These are phyloP conservation scores for Pachymerium ferrugineum DNA, from an alignment of 2,888 invertebrate species.

Conservation along the genomic window DNA sequence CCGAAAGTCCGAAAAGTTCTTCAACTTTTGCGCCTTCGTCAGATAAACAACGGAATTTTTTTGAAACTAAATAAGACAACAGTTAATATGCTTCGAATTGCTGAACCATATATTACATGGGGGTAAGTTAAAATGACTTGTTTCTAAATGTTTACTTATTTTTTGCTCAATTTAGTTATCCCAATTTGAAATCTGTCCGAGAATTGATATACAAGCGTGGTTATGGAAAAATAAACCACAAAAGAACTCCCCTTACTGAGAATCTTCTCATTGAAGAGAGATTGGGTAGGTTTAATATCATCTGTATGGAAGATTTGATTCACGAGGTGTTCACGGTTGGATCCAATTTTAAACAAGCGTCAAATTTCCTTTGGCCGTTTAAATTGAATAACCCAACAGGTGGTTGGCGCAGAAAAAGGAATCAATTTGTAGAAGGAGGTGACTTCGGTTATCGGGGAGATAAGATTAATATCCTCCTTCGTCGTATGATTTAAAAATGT, in stretches of 20 bases:
- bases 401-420: constrained; percentile 99
- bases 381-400: constrained; percentile 98
- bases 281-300: constrained; percentile 75
- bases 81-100: constrained; percentile 95
- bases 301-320: constrained; percentile 97
- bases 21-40: constrained; percentile 90
- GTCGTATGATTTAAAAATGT: constrained; percentile 83
- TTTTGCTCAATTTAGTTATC: constrained; percentile 56
- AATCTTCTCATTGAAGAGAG: constrained; percentile 88
- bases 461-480: constrained; percentile 90
- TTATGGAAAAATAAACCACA: constrained; percentile 84
- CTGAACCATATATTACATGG: constrained; percentile 98
- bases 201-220: constrained; percentile 98
- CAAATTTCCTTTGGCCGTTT: constrained; percentile 99
- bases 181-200: constrained; percentile 92
- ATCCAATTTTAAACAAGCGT: constrained; percentile 80
- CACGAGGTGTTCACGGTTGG: constrained; percentile 92
- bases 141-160: not conserved
- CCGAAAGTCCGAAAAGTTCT: constrained; percentile 82
- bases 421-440: constrained; percentile 98
- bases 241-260: constrained; percentile 86
- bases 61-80: constrained; percentile 97
- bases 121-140: constrained; percentile 52
- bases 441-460: constrained; percentile 99
- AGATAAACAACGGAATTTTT: constrained; percentile 99